Evolutionary conservation across 2,113 vertebrate species (phyloP).

Genomic region (Nothoprocta pentlandii): DNA sequence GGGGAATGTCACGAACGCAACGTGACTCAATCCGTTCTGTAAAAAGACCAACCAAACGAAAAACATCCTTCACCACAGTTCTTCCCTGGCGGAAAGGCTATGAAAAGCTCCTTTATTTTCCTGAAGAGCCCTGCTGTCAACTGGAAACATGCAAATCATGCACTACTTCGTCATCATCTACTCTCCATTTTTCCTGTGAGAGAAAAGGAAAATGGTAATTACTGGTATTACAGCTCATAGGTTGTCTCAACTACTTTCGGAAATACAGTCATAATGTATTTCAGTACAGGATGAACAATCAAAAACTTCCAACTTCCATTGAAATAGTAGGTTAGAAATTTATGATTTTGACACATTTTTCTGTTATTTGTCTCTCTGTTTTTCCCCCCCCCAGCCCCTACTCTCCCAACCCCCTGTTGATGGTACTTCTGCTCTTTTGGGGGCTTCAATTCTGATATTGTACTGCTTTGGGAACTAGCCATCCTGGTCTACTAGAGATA

Average conservation of each 20-base stretch:
- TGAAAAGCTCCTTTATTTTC: background rate
- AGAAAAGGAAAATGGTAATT: conserved; percentile 2
- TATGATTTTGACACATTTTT: background rate
- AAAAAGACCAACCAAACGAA: background rate
- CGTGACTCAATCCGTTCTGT: background rate
- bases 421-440: background rate
- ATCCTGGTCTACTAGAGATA: background rate
- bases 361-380: background rate
- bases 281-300: background rate
- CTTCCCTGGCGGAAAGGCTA: background rate
- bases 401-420: background rate
- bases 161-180: background rate
- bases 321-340: background rate
- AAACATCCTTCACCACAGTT: background rate
- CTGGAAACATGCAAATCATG: background rate
- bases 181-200: background rate
- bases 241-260: background rate
- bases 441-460: background rate
- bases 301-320: background rate
- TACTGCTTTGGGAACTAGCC: background rate
- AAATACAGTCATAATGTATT: background rate
- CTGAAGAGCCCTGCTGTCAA: background rate
- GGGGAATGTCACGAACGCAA: background rate
- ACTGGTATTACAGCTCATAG: background rate
- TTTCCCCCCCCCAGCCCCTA: accelerated